phyloP scores from a whole-genome alignment of 2,797 vertebrate species.

The Hozukius guyotensis region DNA sequence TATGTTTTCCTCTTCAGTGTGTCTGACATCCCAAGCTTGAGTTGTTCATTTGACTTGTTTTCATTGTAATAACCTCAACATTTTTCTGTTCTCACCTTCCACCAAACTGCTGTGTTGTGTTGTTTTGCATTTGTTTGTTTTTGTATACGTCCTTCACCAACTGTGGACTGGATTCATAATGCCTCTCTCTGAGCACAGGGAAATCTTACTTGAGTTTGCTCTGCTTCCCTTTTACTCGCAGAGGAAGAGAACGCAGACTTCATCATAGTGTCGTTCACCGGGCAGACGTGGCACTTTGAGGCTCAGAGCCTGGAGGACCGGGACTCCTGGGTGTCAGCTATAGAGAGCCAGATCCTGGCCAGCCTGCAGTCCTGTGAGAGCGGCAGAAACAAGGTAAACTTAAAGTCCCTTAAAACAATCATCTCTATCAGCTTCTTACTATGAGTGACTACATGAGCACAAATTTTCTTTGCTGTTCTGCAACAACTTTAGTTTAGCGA shows the following conservation, averaged over 20 bases:
- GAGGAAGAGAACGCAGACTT: slow-evolving; percentile 97
- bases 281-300: slow-evolving; percentile 98
- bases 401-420: background rate
- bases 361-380: slow-evolving; percentile 97
- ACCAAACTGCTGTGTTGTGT: slow-evolving; percentile 3
- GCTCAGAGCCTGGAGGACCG: slow-evolving; percentile 93
- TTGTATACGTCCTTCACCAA: background rate
- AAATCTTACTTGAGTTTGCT: background rate
- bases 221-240: slow-evolving; percentile 44
- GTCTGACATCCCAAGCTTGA: slow-evolving; percentile 12
- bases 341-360: slow-evolving; percentile 97
- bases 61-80: background rate
- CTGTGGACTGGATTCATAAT: background rate
- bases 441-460: background rate
- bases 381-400: slow-evolving; percentile 87
- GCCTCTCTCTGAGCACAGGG: background rate
- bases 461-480: background rate
- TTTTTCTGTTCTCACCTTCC: slow-evolving; percentile 9
- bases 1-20: slow-evolving; percentile 39
- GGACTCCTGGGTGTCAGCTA: slow-evolving; percentile 94
- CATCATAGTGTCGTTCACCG: slow-evolving; percentile 94
- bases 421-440: background rate
- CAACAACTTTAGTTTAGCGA: background rate
- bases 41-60: background rate
- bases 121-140: slow-evolving; percentile 1